Conservation (phyloP, 2,797 vertebrate species). For the Neosilurus hyrtlii region DNA sequence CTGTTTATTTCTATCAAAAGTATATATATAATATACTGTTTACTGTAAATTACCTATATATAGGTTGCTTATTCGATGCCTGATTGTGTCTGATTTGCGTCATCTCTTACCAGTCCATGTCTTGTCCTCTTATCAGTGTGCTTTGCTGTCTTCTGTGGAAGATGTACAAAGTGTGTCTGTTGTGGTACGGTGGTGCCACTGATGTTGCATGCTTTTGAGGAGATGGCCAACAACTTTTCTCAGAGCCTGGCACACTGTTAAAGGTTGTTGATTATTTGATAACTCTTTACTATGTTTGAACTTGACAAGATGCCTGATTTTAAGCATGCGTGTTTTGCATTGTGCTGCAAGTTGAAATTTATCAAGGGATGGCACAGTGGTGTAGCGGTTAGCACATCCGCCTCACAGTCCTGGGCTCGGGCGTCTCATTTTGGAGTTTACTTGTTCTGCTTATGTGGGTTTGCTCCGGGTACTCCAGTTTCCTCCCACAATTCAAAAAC, state of each 20-base stretch:
- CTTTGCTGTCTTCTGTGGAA: slow-evolving; percentile 48
- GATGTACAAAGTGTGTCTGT: slow-evolving; percentile 13
- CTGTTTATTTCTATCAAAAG: too few relatives aligned
- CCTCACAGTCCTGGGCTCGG: too few relatives aligned
- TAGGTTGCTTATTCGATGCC: not conserved
- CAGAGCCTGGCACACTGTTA: slow-evolving; percentile 11
- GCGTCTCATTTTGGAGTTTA: too few relatives aligned
- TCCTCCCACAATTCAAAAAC: too few relatives aligned
- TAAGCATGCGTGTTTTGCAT: not conserved
- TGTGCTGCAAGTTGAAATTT: not conserved
- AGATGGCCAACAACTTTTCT: slow-evolving; percentile 50
- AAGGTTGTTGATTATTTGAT: slow-evolving; percentile 37
- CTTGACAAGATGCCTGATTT: not conserved
- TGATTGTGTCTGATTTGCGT: slow-evolving; percentile 9
- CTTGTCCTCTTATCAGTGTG: slow-evolving; percentile 35
- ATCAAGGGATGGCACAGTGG: too few relatives aligned
- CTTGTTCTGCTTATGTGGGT: too few relatives aligned
- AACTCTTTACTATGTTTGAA: slow-evolving; percentile 13
- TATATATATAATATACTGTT: too few relatives aligned
- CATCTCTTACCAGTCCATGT: not conserved
- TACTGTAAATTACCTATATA: too few relatives aligned
- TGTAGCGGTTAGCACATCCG: too few relatives aligned
- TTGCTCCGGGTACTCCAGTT: too few relatives aligned
- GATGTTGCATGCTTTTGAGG: slow-evolving; percentile 75
- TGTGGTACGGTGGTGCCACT: slow-evolving; percentile 70